Percentiles rank a stretch among this genome's conserved stretches.
phyloP scores from a whole-genome alignment of 2,888 invertebrate species.

The Tillus elongatus region DNA sequence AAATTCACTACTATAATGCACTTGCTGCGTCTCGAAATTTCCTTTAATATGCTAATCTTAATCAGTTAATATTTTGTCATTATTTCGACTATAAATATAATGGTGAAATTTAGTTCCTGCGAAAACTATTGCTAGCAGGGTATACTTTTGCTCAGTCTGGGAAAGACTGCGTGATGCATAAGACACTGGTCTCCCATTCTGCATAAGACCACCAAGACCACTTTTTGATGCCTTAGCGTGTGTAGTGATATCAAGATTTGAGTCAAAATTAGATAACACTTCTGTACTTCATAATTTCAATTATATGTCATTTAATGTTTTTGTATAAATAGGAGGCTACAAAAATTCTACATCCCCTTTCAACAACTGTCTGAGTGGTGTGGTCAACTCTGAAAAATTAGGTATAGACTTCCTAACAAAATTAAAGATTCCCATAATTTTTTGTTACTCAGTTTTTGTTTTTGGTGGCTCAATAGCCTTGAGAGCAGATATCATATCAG shows the following conservation, averaged over 20 bases:
- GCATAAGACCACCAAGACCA: conserved; percentile 18
- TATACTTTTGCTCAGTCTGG: conserved; percentile 21
- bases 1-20: too few species aligned
- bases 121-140: conserved; percentile 29
- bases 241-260: conserved; percentile 13
- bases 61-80: conserved; percentile 23
- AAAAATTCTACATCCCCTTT: conserved; percentile 15
- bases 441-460: conserved; percentile 16
- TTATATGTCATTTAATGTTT: conserved; percentile 14
- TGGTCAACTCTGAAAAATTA: conserved; percentile 18
- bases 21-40: too few species aligned
- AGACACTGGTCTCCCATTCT: conserved; percentile 17
- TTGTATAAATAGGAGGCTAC: conserved; percentile 14
- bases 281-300: conserved; percentile 13
- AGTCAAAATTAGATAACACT: conserved; percentile 16
- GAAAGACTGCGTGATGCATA: conserved; percentile 18
- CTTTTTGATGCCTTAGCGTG: conserved; percentile 18
- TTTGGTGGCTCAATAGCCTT: conserved; percentile 12
- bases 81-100: conserved; percentile 26
- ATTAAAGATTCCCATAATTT: conserved; percentile 20
- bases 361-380: conserved; percentile 18
- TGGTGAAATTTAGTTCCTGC: conserved; percentile 27
- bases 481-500: conserved; percentile 16
- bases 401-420: conserved; percentile 18
- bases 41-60: too few species aligned